phyloP scores from a whole-genome alignment of 2,888 invertebrate genomes.

The Calliphora vomitoria region DNA sequence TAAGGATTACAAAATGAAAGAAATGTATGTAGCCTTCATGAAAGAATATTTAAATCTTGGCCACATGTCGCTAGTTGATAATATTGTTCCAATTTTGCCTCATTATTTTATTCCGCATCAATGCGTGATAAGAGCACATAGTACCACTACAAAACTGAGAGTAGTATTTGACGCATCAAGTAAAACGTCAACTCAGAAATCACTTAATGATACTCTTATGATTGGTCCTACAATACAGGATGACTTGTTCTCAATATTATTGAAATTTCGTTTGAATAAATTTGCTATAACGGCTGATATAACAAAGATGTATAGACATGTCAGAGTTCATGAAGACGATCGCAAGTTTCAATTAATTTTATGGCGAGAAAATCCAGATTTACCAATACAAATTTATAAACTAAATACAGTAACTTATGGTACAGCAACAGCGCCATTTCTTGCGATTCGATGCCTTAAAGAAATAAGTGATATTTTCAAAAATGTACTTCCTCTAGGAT shows the following conservation, averaged over 20 bases:
- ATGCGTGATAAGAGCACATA: no score
- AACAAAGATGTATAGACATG: constrained; percentile 48
- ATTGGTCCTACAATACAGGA: constrained; percentile 46
- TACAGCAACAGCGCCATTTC: no score
- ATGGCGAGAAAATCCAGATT: constrained; percentile 31
- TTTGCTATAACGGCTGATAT: constrained; percentile 38
- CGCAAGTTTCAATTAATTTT: constrained; percentile 47
- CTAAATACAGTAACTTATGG: neutral
- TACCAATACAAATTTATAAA: neutral
- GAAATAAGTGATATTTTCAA: no score
- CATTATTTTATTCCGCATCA: no score
- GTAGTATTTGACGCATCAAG: constrained; percentile 4
- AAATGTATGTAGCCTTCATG: constrained; percentile 16
- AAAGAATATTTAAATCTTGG: constrained; percentile 34
- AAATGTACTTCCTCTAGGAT: no score
- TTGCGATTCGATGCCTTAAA: no score
- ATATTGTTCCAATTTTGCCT: neutral
- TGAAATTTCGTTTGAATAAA: constrained; percentile 42
- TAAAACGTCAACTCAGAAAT: constrained; percentile 27
- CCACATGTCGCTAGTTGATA: constrained; percentile 14
- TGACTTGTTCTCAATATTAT: constrained; percentile 7
- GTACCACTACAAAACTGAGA: no score
- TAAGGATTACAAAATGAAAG: neutral
- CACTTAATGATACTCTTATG: constrained; percentile 31
- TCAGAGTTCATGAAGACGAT: constrained; percentile 33